Evolutionary conservation across 64 coral and sea anemone genomes (phyloP).

Genomic region (Pachyseris speciosa): DNA sequence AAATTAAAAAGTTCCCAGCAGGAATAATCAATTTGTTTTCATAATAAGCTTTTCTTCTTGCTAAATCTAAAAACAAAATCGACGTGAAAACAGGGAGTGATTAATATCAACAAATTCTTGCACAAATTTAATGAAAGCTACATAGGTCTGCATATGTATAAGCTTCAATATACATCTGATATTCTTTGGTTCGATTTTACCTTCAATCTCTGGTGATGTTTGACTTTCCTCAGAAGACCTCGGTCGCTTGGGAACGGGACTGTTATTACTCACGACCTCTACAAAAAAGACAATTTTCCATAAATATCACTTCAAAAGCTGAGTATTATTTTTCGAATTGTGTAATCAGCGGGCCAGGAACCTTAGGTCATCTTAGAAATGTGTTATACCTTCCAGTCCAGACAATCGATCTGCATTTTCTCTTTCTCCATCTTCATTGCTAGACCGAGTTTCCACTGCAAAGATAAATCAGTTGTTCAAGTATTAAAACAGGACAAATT

Average conservation of each 20-base stretch:
- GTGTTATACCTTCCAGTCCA: too few species aligned
- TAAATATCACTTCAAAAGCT: slow-evolving; percentile 81
- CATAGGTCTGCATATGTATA: slow-evolving; percentile 77
- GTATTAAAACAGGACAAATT: slow-evolving; percentile 62
- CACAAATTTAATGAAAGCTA: slow-evolving; percentile 77
- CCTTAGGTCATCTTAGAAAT: slow-evolving; percentile 81
- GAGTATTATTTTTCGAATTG: slow-evolving; percentile 79
- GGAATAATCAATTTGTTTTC: slow-evolving; percentile 79
- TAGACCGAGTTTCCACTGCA: slow-evolving; percentile 71
- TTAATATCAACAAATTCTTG: slow-evolving; percentile 67
- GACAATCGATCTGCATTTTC: slow-evolving; percentile 79
- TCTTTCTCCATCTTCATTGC: slow-evolving; percentile 77
- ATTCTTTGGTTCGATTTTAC: slow-evolving; percentile 83
- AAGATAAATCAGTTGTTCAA: slow-evolving; percentile 61
- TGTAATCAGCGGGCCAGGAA: slow-evolving; percentile 77
- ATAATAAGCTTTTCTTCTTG: slow-evolving; percentile 76
- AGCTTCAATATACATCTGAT: slow-evolving; percentile 72
- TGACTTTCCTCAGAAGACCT: slow-evolving; percentile 71
- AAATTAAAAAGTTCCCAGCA: slow-evolving; percentile 75
- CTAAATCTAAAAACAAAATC: slow-evolving; percentile 74
- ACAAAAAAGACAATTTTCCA: slow-evolving; percentile 83
- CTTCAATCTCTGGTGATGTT: slow-evolving; percentile 67
- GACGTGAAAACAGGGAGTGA: slow-evolving; percentile 75
- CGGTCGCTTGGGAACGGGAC: slow-evolving; percentile 67
- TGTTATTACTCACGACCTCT: slow-evolving; percentile 75